phyloP scores from a whole-genome alignment of 2,888 invertebrate genomes.

The Seira musarum region DNA sequence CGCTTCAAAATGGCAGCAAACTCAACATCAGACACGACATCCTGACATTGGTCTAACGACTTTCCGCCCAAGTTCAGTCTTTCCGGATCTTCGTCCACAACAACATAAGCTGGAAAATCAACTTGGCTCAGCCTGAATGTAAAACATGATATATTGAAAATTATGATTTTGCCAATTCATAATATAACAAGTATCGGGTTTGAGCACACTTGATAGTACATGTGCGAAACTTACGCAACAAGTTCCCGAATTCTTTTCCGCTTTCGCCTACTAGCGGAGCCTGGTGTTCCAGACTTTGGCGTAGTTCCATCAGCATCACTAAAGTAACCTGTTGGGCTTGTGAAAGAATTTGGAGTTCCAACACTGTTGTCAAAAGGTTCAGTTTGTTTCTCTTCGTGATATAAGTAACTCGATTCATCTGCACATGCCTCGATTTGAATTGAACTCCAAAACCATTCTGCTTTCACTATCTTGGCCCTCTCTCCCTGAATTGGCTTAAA shows the following conservation, averaged over 20 bases:
- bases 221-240: slow-evolving; percentile 45
- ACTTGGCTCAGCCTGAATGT: slow-evolving; percentile 54
- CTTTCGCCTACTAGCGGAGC: slow-evolving; percentile 64
- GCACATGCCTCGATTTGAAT: slow-evolving; percentile 96
- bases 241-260: slow-evolving; percentile 66
- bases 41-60: slow-evolving; percentile 62
- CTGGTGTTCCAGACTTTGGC: slow-evolving; percentile 64
- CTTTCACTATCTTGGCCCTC: slow-evolving; percentile 84
- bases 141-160: no score
- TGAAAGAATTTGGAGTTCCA: slow-evolving; percentile 61
- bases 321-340: slow-evolving; percentile 54
- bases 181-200: not conserved
- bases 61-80: slow-evolving; percentile 65
- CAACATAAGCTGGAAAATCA: slow-evolving; percentile 71
- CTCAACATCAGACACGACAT: slow-evolving; percentile 65
- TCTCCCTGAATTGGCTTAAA: slow-evolving; percentile 46
- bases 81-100: slow-evolving; percentile 76
- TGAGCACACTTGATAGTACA: no score
- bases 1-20: slow-evolving; percentile 65
- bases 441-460: slow-evolving; percentile 99
- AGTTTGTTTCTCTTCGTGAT: slow-evolving; percentile 79
- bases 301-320: slow-evolving; percentile 61
- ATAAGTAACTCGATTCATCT: slow-evolving; percentile 90
- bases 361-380: slow-evolving; percentile 54
- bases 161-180: not conserved